Base-by-base conservation (phyloP, 1,140 invertebrate genomes). In the Zaprionus africanus region DNA sequence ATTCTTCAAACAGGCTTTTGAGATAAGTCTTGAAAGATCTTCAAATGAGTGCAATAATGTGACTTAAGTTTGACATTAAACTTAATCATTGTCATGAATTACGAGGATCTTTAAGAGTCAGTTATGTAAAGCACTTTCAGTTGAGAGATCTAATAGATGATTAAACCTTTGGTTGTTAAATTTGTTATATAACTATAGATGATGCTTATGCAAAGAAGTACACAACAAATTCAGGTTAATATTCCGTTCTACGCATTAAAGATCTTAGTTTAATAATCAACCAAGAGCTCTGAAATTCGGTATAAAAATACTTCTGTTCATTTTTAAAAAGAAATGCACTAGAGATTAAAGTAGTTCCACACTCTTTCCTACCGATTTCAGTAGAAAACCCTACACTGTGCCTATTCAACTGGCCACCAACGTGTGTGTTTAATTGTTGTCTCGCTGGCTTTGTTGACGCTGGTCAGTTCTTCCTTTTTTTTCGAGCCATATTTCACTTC, bases 401-500 rank as follows among this genome's bases (percentile, higher is more conserved):
- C 49, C 28, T 63, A 64, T 61, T 61, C 15, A 56, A 36, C 49
- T 76, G 57, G 0, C 49, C 60, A 17, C 13, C 11, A 76, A 38
- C 22, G 59, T 68, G 2, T 4, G 1, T 61, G 12, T 54, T 51
- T 51, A 43, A 46, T 65, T 61, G 17, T 49, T 60, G 46, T 66
- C 34, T 19, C 24, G 43, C 15, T 57, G 19, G 46, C 17, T 49
- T 46, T 46, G 36, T 22, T 66, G 53, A 22, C 43, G 34, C 12
- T 54, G 64, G 72, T 57, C 66, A 76, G 43, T 76, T 69, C n/a
- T 31, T 58, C 38, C 19, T 43, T 12, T 49, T 12, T 49, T 65
- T 53, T 19, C 38, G 65, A 34, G 41, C 31, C 41, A 61, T 78
- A 65, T 75, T 60, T 69, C n/a, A 60, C 64, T 54, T 76, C 38